phyloP scores from a whole-genome alignment of 2,888 invertebrate species.

The Blastobasis lacticolella region DNA sequence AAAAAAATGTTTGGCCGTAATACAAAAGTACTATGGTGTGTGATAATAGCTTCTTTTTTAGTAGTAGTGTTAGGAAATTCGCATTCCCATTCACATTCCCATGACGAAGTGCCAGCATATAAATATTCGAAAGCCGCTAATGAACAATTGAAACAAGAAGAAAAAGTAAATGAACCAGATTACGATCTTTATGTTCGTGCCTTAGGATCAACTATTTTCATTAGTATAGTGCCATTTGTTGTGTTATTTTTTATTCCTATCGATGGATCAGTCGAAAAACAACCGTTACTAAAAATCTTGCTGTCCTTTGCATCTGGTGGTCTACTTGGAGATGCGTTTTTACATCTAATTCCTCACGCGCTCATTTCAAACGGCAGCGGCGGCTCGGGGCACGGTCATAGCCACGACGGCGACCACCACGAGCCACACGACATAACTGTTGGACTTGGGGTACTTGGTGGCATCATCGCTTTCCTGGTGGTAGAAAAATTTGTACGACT shows the following conservation, averaged over 20 bases:
- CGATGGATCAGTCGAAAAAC: constrained; percentile 87
- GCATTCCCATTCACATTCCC: constrained; percentile 64
- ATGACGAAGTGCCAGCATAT: constrained; percentile 80
- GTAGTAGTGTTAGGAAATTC: constrained; percentile 45
- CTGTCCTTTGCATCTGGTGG: constrained; percentile 96
- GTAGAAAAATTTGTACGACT: constrained; percentile 95
- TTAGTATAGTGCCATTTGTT: constrained; percentile 95
- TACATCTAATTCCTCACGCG: constrained; percentile 99
- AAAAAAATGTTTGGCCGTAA: constrained; percentile 23
- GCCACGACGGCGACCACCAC: constrained; percentile 62
- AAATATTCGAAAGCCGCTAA: constrained; percentile 86
- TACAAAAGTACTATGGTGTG: constrained; percentile 23
- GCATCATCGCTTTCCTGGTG: constrained; percentile 92
- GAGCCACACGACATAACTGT: constrained; percentile 88
- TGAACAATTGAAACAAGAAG: constrained; percentile 65
- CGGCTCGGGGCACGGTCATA: constrained; percentile 68
- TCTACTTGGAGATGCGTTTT: constrained; percentile 97
- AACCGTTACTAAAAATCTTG: constrained; percentile 90
- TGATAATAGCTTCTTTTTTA: constrained; percentile 26
- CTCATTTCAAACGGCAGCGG: constrained; percentile 48
- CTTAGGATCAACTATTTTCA: constrained; percentile 91
- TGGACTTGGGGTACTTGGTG: constrained; percentile 94
- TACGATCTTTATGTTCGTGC: constrained; percentile 84
- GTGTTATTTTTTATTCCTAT: constrained; percentile 95
- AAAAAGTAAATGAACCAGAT: constrained; percentile 37